Evolutionary conservation across 53 echinoderm and acorn worm species (phyloP).

Genomic region (Patiria pectinifera): DNA sequence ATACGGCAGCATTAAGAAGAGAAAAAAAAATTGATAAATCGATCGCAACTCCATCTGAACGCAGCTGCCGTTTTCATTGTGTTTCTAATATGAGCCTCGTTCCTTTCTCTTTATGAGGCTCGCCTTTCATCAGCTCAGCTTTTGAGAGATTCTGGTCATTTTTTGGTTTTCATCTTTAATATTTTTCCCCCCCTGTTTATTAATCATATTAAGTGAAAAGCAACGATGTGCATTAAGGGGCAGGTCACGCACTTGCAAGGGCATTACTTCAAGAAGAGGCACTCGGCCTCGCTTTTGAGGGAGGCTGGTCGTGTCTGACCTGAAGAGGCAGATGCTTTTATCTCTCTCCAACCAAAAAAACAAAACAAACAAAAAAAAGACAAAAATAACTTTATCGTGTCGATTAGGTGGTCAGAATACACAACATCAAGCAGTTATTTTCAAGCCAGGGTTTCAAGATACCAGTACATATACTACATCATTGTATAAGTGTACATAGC

Average conservation of each 20-base stretch:
- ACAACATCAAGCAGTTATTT: not conserved
- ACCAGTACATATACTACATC: no score
- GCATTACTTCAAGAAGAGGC: not conserved
- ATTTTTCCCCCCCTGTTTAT: not conserved
- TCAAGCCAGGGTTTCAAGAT: no score
- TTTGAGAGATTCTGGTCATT: not conserved
- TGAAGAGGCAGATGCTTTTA: not conserved
- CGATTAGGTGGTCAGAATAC: not conserved
- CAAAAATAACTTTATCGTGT: not conserved
- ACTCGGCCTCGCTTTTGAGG: constrained; percentile 10
- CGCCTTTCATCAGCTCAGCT: not conserved
- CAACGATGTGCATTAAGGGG: not conserved
- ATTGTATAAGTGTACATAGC: no score
- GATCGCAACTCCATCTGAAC: constrained; percentile 6
- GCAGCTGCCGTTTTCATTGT: constrained; percentile 30
- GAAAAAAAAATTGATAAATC: constrained; percentile 28
- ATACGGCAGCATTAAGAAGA: not conserved
- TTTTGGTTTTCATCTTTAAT: not conserved
- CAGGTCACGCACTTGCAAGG: constrained; percentile 12
- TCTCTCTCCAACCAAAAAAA: not conserved
- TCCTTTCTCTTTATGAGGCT: not conserved
- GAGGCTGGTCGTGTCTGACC: not conserved
- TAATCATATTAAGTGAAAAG: not conserved
- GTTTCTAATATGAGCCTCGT: not conserved
- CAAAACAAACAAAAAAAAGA: not conserved